phyloP scores from a whole-genome alignment of 2,113 vertebrate species.

The Apodemus sylvaticus region DNA sequence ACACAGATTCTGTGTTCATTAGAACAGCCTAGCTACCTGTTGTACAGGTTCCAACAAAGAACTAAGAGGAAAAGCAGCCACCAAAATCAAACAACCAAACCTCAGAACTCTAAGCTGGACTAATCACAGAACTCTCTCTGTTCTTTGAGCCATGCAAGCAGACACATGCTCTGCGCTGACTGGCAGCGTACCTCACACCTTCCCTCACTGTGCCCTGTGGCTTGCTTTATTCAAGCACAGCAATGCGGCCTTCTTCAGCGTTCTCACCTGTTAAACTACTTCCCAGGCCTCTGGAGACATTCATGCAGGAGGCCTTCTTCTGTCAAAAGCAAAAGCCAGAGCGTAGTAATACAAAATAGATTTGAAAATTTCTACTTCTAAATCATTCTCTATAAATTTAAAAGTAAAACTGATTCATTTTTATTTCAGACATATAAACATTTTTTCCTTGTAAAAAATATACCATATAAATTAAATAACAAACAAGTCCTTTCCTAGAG shows the following conservation, averaged over 20 bases:
- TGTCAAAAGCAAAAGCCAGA: neutral
- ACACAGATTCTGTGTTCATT: neutral
- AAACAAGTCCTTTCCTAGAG: constrained; percentile 36
- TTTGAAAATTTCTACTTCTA: constrained; percentile 30
- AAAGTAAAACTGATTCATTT: constrained; percentile 45
- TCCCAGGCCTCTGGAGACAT: neutral
- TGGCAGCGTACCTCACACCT: neutral
- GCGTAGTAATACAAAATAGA: neutral
- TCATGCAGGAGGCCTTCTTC: neutral
- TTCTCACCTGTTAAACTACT: neutral
- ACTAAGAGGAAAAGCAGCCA: neutral
- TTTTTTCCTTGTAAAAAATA: neutral
- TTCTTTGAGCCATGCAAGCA: neutral
- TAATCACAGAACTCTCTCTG: neutral
- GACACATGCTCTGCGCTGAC: neutral
- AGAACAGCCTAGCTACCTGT: neutral
- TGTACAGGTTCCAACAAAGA: neutral
- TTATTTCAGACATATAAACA: constrained; percentile 26
- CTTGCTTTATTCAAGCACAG: neutral
- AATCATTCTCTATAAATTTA: constrained; percentile 33
- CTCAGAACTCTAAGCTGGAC: constrained; percentile 29
- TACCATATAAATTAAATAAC: constrained; percentile 39
- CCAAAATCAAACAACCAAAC: neutral
- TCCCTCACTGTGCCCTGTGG: neutral
- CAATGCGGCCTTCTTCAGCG: neutral